These are phyloP conservation scores for Lanius collurio DNA, from an alignment of 2,113 vertebrate species.

Conservation along the genomic window DNA sequence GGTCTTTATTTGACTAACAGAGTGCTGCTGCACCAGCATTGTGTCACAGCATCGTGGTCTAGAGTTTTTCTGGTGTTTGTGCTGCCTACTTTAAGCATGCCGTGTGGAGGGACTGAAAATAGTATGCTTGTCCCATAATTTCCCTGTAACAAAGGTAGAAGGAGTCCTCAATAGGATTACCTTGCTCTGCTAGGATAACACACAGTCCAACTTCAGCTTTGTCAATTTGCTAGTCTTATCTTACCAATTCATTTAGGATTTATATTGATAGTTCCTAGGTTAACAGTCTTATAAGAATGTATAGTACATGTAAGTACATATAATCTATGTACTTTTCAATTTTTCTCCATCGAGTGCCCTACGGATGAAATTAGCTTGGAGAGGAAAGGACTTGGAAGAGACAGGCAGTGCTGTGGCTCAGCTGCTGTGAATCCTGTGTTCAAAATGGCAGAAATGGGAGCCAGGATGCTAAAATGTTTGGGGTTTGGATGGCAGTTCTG, in stretches of 20 bases:
- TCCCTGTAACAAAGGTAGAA: not conserved
- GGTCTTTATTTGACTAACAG: not conserved
- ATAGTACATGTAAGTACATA: not conserved
- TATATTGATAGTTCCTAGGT: not conserved
- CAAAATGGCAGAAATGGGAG: not conserved
- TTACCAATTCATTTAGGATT: not conserved
- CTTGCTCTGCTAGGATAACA: not conserved
- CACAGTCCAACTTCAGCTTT: not conserved
- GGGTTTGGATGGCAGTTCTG: not conserved
- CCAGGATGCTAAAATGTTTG: not conserved
- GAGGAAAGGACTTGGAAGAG: not conserved
- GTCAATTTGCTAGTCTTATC: not conserved
- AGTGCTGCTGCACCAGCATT: rapidly evolving
- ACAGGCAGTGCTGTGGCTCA: not conserved
- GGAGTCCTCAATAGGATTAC: not conserved
- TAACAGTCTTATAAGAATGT: not conserved
- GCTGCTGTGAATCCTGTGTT: not conserved
- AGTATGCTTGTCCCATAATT: not conserved
- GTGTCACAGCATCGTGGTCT: rapidly evolving
- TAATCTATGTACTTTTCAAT: not conserved
- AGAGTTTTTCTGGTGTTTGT: not conserved
- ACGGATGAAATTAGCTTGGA: not conserved
- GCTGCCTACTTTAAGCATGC: not conserved
- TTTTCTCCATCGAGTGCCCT: not conserved
- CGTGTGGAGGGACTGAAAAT: not conserved